Percentiles rank a stretch among this genome's conserved stretches.
Conservation (phyloP, 2,888 invertebrate genomes). For the Aphidius colemani region DNA sequence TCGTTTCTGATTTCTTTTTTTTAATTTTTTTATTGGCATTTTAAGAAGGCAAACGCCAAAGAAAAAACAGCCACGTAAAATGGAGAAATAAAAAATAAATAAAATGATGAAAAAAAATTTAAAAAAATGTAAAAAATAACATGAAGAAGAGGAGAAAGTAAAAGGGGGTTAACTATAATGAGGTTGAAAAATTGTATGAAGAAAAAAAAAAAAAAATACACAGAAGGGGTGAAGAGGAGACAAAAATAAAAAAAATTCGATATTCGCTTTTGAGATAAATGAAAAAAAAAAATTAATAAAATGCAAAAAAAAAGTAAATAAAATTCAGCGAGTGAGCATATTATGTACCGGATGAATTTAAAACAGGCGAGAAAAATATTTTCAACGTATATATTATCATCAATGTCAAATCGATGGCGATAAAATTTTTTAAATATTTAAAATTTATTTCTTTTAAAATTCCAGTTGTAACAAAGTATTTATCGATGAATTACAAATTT, state of each 20-base stretch:
- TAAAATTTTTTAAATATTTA: no score
- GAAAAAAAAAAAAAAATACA: neutral
- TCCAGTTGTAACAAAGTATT: no score
- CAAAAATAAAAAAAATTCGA: no score
- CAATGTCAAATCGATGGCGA: no score
- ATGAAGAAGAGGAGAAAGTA: slow-evolving; percentile 15
- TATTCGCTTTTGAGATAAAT: no score
- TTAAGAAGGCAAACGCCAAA: slow-evolving; percentile 28
- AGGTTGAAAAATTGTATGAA: neutral
- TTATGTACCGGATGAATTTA: slow-evolving; percentile 3
- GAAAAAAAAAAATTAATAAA: no score
- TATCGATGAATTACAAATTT: no score
- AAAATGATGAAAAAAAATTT: slow-evolving; percentile 30
- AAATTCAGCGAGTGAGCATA: slow-evolving; percentile 13
- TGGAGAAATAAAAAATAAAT: slow-evolving; percentile 23
- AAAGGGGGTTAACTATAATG: slow-evolving; percentile 10
- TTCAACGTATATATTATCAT: slow-evolving; percentile 27
- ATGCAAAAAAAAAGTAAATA: slow-evolving; percentile 7
- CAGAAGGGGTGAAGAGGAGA: no score
- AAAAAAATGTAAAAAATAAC: slow-evolving; percentile 22
- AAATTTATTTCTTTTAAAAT: no score
- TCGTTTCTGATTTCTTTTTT: no score
- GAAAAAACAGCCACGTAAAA: slow-evolving; percentile 19
- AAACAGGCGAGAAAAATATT: slow-evolving; percentile 32
- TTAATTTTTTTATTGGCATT: slow-evolving; percentile 4